phyloP scores from a whole-genome alignment of 1,140 invertebrate genomes.

The Zaprionus ghesquierei region DNA sequence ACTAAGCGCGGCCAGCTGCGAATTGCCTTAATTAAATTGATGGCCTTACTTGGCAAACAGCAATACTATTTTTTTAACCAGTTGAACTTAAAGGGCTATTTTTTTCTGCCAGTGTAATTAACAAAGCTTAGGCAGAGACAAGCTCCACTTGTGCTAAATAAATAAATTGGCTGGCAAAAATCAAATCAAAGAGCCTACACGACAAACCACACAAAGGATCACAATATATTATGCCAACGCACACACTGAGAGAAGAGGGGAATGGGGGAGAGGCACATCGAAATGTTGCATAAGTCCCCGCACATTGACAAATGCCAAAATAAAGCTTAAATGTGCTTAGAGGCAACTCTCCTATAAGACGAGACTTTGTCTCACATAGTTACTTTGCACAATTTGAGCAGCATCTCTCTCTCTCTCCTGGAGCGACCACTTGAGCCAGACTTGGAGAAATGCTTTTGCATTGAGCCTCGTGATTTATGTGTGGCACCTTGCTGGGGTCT shows the following conservation, averaged over 20 bases:
- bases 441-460: conserved; percentile 43
- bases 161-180: conserved; percentile 66
- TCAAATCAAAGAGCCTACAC: conserved; percentile 73
- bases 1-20: conserved; percentile 35
- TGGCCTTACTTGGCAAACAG: conserved; percentile 37
- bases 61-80: conserved; percentile 30
- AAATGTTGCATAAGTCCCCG: conserved; percentile 70
- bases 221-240: conserved; percentile 70
- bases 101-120: conserved; percentile 7
- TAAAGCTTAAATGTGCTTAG: conserved; percentile 78
- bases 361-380: conserved; percentile 59
- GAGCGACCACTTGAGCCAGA: conserved; percentile 19
- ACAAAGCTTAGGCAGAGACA: conserved; percentile 18
- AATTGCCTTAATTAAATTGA: conserved; percentile 71
- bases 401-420: background rate
- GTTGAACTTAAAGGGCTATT: background rate
- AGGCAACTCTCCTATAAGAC: conserved; percentile 24
- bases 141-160: conserved; percentile 66
- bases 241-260: background rate
- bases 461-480: conserved; percentile 69
- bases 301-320: conserved; percentile 80
- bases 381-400: conserved; percentile 23
- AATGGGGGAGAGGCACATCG: conserved; percentile 36
- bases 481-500: conserved; percentile 51
- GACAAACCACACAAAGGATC: conserved; percentile 72